Evolutionary conservation across 2,113 vertebrate genomes (phyloP).

Genomic region (Amazona vittata): DNA sequence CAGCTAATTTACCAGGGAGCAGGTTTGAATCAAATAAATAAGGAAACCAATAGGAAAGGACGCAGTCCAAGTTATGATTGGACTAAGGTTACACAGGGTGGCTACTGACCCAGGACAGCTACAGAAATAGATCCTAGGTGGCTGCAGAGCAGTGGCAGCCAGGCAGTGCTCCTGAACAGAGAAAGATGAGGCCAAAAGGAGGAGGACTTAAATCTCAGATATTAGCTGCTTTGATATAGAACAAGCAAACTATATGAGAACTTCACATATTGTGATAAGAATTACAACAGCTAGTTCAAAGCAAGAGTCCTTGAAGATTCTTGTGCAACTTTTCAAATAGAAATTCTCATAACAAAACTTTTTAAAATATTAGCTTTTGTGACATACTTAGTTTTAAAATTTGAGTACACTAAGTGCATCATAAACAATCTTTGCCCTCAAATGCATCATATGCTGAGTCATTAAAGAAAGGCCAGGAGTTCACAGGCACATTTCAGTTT

Average conservation of each 20-base stretch:
- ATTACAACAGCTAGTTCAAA: not conserved
- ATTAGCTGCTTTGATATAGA: not conserved
- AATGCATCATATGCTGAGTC: not conserved
- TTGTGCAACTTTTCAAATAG: not conserved
- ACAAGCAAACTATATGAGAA: not conserved
- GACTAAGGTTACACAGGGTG: not conserved
- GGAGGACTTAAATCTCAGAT: not conserved
- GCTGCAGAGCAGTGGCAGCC: constrained; percentile 2
- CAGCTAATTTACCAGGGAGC: not conserved
- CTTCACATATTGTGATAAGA: not conserved
- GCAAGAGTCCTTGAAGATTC: not conserved
- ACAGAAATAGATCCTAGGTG: not conserved
- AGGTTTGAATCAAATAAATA: not conserved
- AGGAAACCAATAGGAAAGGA: not conserved
- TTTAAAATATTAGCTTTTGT: not conserved
- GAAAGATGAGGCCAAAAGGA: not conserved
- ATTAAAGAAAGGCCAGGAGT: not conserved
- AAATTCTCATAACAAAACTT: not conserved
- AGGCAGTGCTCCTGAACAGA: not conserved
- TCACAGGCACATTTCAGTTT: not conserved
- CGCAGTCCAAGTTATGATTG: not conserved
- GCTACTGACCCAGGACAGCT: not conserved
- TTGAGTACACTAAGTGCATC: not conserved
- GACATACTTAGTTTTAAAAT: not conserved
- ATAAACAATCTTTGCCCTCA: not conserved